phyloP scores from a whole-genome alignment of 2,888 invertebrate species.

The Anthrax anthrax region DNA sequence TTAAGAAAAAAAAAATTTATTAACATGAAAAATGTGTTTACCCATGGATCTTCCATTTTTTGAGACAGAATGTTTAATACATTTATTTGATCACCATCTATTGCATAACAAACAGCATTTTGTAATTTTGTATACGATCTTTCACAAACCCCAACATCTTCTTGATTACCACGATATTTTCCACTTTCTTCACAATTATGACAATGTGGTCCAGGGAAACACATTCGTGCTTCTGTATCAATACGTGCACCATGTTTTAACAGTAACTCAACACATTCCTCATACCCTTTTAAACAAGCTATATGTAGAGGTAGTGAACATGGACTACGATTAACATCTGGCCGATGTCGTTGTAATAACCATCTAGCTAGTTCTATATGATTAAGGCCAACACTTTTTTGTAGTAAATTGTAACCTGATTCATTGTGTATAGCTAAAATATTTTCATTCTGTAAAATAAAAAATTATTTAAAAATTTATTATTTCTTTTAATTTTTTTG shows the following conservation, averaged over 20 bases:
- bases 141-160: conserved; percentile 39
- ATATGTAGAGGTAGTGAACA: conserved; percentile 63
- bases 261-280: conserved; percentile 52
- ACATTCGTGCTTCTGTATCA: conserved; percentile 58
- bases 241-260: conserved; percentile 54
- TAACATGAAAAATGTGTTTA: conserved; percentile 16
- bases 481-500: not conserved
- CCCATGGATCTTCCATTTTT: conserved; percentile 56
- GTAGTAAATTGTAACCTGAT: conserved; percentile 54
- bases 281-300: conserved; percentile 55
- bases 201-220: conserved; percentile 57
- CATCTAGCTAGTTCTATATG: conserved; percentile 55
- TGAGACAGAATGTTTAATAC: conserved; percentile 50
- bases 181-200: conserved; percentile 55
- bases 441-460: conserved; percentile 46
- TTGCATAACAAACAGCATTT: conserved; percentile 55
- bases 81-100: conserved; percentile 57
- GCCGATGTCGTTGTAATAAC: conserved; percentile 46
- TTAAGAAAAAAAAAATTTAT: too few species aligned
- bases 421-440: conserved; percentile 51
- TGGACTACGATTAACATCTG: conserved; percentile 53
- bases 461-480: not conserved
- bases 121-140: conserved; percentile 43
- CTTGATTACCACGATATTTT: conserved; percentile 40
- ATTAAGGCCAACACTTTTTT: conserved; percentile 57